Evolutionary conservation across 2,888 invertebrate genomes (phyloP).

Genomic region (Ectemnius continuus): DNA sequence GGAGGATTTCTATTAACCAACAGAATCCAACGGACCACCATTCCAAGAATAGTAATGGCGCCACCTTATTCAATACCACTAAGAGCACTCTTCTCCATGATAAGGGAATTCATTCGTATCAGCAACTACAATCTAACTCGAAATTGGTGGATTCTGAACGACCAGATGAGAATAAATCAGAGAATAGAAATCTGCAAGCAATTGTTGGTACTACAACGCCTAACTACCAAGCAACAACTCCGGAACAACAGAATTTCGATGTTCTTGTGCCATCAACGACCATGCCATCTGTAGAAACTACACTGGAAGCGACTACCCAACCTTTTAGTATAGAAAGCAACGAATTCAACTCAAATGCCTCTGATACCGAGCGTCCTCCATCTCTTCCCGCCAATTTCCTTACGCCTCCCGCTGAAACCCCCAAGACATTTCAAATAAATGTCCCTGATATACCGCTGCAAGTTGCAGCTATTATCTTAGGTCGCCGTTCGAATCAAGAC

Average conservation of each 20-base stretch:
- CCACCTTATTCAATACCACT: no score
- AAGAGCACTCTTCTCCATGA: no score
- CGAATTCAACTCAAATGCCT: no score
- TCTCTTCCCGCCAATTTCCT: constrained; percentile 40
- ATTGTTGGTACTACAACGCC: background rate
- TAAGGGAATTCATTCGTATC: no score
- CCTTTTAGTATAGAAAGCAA: no score
- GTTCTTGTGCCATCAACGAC: constrained; percentile 11
- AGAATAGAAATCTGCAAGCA: no score
- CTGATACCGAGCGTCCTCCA: background rate
- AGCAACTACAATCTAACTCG: no score
- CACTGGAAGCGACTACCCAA: constrained; percentile 13
- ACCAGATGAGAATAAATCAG: no score
- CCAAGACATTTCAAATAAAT: constrained; percentile 57
- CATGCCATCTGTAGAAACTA: constrained; percentile 22
- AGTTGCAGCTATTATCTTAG: constrained; percentile 21
- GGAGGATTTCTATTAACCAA: constrained; percentile 20
- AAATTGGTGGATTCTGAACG: no score
- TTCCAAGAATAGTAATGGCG: no score
- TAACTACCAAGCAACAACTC: background rate
- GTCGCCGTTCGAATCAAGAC: no score
- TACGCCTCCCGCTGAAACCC: constrained; percentile 45
- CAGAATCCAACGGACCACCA: no score
- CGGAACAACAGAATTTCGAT: constrained; percentile 7
- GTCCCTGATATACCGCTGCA: constrained; percentile 46